A percentile compares a stretch with the other conserved stretches of the same genome.
These are phyloP conservation scores for Drosophila mimica DNA, from an alignment of 2,888 invertebrate species.

Conservation along the genomic window DNA sequence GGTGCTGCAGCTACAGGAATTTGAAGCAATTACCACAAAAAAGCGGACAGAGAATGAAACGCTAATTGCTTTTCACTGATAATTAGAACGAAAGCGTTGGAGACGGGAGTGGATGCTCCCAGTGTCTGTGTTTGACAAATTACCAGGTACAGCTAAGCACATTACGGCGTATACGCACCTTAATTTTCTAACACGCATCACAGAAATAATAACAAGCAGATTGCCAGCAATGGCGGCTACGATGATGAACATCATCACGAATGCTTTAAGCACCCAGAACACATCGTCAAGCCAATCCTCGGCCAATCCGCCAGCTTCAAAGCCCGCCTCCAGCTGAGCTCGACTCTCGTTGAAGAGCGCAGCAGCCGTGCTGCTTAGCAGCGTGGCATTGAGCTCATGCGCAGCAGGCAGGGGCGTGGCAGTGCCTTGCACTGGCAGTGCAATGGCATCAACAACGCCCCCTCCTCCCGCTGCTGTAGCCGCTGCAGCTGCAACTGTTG, in stretches of 20 bases:
- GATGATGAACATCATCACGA: slow-evolving; percentile 95
- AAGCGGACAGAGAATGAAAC: slow-evolving; percentile 29
- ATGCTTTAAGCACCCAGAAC: slow-evolving; percentile 88
- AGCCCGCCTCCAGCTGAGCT: slow-evolving; percentile 36
- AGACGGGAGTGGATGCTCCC: not conserved
- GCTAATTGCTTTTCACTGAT: slow-evolving; percentile 76
- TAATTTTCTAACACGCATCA: slow-evolving; percentile 90
- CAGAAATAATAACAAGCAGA: slow-evolving; percentile 94
- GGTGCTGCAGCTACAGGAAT: slow-evolving; percentile 38
- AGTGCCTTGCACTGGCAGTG: slow-evolving; percentile 65
- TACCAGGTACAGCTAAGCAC: slow-evolving; percentile 1
- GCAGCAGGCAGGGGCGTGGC: slow-evolving; percentile 53
- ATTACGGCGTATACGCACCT: slow-evolving; percentile 83
- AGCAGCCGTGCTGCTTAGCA: slow-evolving; percentile 53
- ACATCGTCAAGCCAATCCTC: slow-evolving; percentile 87
- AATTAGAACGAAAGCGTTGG: slow-evolving; percentile 59
- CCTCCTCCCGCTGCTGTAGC: not conserved
- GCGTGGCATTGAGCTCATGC: slow-evolving; percentile 60
- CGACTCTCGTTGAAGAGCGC: slow-evolving; percentile 60
- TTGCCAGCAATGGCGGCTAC: slow-evolving; percentile 95
- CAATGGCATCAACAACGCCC: slow-evolving; percentile 39
- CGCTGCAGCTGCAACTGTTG: slow-evolving; percentile 30
- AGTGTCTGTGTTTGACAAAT: slow-evolving; percentile 12
- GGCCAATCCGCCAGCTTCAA: slow-evolving; percentile 46
- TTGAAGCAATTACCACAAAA: slow-evolving; percentile 68